phyloP scores from a whole-genome alignment of 2,113 vertebrate genomes.

The Pelmatolapia mariae region DNA sequence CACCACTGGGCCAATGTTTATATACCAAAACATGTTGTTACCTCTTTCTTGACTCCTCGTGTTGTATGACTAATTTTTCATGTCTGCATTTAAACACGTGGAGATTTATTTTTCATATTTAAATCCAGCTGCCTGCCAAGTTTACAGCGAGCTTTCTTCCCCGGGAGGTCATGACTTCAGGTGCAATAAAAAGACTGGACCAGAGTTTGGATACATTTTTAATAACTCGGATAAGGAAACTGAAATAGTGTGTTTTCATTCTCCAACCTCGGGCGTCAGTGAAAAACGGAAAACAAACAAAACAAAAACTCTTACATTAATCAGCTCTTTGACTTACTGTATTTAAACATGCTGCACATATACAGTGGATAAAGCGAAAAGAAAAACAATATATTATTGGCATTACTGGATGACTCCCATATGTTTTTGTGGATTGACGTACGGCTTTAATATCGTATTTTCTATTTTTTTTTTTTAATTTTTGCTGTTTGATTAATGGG shows the following conservation, averaged over 20 bases:
- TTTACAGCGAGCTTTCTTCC: not conserved
- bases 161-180: not conserved
- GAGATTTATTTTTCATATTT: not conserved
- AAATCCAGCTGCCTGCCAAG: not conserved
- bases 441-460: not conserved
- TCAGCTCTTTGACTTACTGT: not conserved
- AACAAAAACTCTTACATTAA: not conserved
- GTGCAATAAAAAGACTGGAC: not conserved
- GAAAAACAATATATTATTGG: not conserved
- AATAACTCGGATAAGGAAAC: not conserved
- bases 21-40: not conserved
- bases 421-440: not conserved
- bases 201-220: not conserved
- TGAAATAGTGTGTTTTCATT: not conserved
- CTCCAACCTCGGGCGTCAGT: not conserved
- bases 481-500: not conserved
- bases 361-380: not conserved
- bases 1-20: not conserved
- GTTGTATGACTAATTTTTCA: not conserved
- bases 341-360: not conserved
- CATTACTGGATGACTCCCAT: not conserved
- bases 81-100: not conserved
- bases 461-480: not conserved
- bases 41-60: not conserved
- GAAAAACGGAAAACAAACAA: not conserved